Evolutionary conservation across 1,140 invertebrate species (phyloP).

Genomic region (Cataglyphis hispanica): DNA sequence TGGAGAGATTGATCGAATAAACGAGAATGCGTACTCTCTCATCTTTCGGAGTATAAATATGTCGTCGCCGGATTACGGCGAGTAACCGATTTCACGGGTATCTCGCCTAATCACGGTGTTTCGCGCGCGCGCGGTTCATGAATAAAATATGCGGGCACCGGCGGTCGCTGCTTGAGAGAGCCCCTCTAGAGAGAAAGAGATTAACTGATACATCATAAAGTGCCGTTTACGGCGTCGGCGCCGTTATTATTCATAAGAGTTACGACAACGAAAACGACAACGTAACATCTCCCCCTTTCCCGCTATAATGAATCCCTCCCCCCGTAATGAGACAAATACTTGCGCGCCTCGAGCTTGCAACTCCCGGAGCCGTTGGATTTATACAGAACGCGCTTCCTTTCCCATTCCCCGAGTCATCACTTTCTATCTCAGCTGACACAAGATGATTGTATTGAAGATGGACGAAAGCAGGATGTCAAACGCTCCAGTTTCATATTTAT

Average conservation of each 20-base stretch:
- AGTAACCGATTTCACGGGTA: constrained; percentile 73
- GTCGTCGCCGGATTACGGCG: constrained; percentile 71
- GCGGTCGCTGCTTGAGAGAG: constrained; percentile 56
- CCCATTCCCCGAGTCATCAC: background rate
- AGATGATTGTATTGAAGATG: background rate
- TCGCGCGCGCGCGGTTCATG: constrained; percentile 72
- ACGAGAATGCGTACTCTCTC: constrained; percentile 33
- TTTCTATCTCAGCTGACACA: background rate
- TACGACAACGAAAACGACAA: constrained; percentile 54
- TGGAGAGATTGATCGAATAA: constrained; percentile 41
- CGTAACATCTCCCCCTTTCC: constrained; percentile 41
- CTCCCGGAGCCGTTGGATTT: constrained; percentile 25
- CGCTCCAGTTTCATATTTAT: background rate
- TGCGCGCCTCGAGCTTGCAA: constrained; percentile 46
- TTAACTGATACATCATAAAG: constrained; percentile 79
- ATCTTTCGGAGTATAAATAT: constrained; percentile 63
- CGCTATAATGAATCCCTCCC: constrained; percentile 67
- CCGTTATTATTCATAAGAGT: constrained; percentile 71
- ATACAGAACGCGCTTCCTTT: background rate
- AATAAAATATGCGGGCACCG: constrained; percentile 74
- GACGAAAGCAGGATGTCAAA: background rate
- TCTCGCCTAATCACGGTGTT: constrained; percentile 70
- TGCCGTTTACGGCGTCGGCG: constrained; percentile 72
- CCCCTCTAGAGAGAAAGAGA: constrained; percentile 51
- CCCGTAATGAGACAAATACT: constrained; percentile 57